phyloP scores from a whole-genome alignment of 1,140 invertebrate species.

The Heliconius congener region DNA sequence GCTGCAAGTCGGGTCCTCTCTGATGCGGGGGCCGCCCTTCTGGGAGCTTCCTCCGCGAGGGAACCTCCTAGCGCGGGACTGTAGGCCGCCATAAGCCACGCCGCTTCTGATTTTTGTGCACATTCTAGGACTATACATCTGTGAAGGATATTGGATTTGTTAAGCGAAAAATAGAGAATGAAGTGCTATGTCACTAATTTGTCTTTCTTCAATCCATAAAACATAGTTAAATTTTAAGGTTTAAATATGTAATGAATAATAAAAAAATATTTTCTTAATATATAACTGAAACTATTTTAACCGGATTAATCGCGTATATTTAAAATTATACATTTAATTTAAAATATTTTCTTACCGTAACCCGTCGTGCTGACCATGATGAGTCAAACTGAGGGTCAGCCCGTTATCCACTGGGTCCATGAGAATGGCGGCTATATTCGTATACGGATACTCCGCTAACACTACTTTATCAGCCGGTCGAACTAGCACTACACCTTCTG shows the following conservation, averaged over 20 bases:
- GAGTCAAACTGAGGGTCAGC: conserved; percentile 89
- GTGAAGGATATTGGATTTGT: conserved; percentile 52
- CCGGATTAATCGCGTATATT: no score
- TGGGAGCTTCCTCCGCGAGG: conserved; percentile 88
- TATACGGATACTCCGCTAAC: conserved; percentile 93
- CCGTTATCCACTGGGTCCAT: conserved; percentile 96
- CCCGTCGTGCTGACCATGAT: conserved; percentile 74
- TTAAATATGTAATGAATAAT: background rate
- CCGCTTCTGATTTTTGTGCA: conserved; percentile 93
- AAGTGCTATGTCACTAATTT: no score
- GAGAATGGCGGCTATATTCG: conserved; percentile 94
- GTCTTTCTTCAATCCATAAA: no score
- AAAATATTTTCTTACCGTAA: conserved; percentile 49
- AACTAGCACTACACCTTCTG: conserved; percentile 93
- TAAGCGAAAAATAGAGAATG: no score
- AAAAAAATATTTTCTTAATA: background rate
- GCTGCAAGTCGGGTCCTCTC: conserved; percentile 68
- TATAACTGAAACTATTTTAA: no score
- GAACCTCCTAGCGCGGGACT: conserved; percentile 92
- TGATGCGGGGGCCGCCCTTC: conserved; percentile 66
- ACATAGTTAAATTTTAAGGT: no score
- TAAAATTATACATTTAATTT: no score
- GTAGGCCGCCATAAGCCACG: conserved; percentile 95
- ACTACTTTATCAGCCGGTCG: conserved; percentile 95
- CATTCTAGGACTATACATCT: conserved; percentile 98